Percentiles rank a stretch among this genome's conserved stretches.
These are phyloP conservation scores for Petaurus breviceps DNA, from an alignment of 2,113 vertebrate genomes.

Conservation along the genomic window DNA sequence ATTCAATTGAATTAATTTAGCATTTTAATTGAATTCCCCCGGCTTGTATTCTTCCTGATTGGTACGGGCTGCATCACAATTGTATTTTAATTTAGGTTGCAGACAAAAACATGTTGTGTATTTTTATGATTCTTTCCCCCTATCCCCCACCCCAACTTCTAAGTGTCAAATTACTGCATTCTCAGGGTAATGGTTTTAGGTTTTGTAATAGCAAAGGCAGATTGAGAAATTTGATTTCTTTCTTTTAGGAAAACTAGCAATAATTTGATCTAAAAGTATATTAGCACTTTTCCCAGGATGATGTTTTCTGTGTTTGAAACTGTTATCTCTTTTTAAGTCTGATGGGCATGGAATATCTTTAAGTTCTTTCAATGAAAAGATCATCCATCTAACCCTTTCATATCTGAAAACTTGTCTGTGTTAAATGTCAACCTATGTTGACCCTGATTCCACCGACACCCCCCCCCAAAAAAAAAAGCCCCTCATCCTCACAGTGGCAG, in stretches of 20 bases:
- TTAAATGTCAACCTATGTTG: too few relatives aligned
- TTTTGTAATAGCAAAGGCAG: not conserved
- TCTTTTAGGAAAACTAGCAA: not conserved
- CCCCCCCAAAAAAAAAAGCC: fast-evolving
- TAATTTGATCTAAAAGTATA: fast-evolving
- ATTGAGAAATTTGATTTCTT: not conserved
- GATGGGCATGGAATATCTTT: not conserved
- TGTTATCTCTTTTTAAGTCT: not conserved
- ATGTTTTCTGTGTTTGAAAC: fast-evolving
- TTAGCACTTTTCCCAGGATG: not conserved
- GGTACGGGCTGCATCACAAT: slow-evolving; percentile 38
- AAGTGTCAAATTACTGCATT: not conserved
- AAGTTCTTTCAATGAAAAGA: too few relatives aligned
- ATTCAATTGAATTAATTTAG: slow-evolving; percentile 83
- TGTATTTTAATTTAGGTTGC: slow-evolving; percentile 59
- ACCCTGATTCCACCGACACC: fast-evolving
- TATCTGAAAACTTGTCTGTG: not conserved
- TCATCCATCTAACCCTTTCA: fast-evolving
- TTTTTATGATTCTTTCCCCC: not conserved
- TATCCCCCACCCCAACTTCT: not conserved
- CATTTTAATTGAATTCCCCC: slow-evolving; percentile 81
- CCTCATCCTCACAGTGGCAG: fast-evolving
- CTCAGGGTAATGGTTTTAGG: not conserved
- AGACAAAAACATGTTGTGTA: not conserved
- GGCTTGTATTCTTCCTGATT: slow-evolving; percentile 60